These are phyloP conservation scores for Labeo calbasu DNA, from an alignment of 2,797 vertebrate species.

Conservation along the genomic window DNA sequence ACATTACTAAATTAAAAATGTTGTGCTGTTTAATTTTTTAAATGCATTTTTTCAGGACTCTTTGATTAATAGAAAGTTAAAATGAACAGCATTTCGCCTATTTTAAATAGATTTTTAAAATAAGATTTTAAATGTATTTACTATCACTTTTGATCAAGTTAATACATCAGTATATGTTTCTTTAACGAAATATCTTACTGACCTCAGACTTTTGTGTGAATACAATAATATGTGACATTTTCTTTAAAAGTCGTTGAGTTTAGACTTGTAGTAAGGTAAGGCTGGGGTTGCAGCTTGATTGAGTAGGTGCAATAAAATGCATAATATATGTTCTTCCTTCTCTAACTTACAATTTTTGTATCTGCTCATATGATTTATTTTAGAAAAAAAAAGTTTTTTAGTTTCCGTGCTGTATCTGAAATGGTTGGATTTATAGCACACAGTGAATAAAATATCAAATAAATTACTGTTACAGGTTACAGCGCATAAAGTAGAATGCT, in stretches of 20 bases:
- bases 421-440: not conserved
- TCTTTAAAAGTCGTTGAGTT: not conserved
- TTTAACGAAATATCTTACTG: too few relatives aligned
- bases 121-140: too few relatives aligned
- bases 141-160: too few relatives aligned
- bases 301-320: not conserved
- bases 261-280: not conserved
- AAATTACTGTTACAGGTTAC: not conserved
- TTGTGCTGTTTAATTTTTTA: too few relatives aligned
- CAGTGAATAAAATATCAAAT: not conserved
- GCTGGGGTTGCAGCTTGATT: not conserved
- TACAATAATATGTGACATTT: not conserved
- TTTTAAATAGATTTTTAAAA: too few relatives aligned
- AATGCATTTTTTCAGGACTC: too few relatives aligned
- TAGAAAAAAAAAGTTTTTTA: too few relatives aligned
- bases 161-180: not conserved
- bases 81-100: too few relatives aligned
- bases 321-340: not conserved
- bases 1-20: too few relatives aligned
- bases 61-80: too few relatives aligned
- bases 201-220: not conserved
- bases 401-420: not conserved
- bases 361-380: conserved; percentile 2
- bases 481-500: not conserved
- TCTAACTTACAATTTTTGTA: not conserved